phyloP scores from a whole-genome alignment of 2,797 vertebrate species.

The Tiaroga cobitis region DNA sequence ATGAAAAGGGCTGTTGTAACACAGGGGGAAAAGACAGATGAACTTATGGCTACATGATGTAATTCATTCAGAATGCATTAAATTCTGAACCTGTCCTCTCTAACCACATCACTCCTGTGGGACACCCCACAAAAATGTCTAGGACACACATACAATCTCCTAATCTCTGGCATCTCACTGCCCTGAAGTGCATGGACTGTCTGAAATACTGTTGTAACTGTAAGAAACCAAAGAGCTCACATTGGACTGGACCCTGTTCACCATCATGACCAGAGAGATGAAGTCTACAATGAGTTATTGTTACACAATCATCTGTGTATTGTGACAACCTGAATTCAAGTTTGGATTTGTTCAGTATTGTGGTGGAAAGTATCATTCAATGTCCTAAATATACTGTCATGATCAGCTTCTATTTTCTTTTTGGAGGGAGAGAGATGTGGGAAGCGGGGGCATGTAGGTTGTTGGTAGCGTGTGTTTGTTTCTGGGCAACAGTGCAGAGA shows the following conservation, averaged over 20 bases:
- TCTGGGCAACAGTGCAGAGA: constrained; percentile 48
- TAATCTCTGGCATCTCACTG: constrained; percentile 61
- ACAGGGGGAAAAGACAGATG: neutral
- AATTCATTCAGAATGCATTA: constrained; percentile 5
- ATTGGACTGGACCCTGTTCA: constrained; percentile 60
- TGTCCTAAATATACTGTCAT: constrained; percentile 43
- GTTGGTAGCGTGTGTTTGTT: constrained; percentile 47
- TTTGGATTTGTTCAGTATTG: constrained; percentile 34
- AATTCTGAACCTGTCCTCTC: constrained; percentile 5
- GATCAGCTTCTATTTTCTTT: constrained; percentile 27
- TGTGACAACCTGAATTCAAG: constrained; percentile 13
- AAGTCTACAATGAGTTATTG: constrained; percentile 15
- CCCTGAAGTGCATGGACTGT: constrained; percentile 68
- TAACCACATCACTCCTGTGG: neutral
- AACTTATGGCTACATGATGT: neutral
- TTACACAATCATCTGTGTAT: constrained; percentile 4
- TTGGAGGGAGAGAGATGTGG: constrained; percentile 41
- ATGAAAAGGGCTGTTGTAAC: neutral
- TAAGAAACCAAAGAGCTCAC: constrained; percentile 61
- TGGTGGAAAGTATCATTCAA: constrained; percentile 33
- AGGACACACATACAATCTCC: constrained; percentile 57
- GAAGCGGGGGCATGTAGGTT: constrained; percentile 35
- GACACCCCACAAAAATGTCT: neutral
- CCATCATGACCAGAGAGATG: neutral
- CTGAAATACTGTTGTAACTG: constrained; percentile 76